A percentile compares a stretch with the other conserved stretches of the same genome.
phyloP scores from a whole-genome alignment of 2,888 invertebrate species.

The Cryptus armator region DNA sequence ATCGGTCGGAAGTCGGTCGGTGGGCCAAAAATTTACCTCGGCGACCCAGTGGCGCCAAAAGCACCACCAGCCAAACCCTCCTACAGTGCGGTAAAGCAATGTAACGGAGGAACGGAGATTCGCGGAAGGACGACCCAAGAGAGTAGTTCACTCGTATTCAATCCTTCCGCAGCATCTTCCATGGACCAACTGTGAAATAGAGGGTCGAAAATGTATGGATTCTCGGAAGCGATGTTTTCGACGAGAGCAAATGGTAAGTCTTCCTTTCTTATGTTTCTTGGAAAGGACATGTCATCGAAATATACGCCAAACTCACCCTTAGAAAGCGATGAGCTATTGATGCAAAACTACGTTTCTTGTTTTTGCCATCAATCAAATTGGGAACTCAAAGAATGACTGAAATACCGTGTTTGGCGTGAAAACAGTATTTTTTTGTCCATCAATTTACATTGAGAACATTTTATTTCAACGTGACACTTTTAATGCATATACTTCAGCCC shows the following conservation, averaged over 20 bases:
- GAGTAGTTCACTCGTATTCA: conserved; percentile 52
- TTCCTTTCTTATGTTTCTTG: background rate
- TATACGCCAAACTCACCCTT: background rate
- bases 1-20: conserved; percentile 69
- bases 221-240: conserved; percentile 18
- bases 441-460: too few relatives aligned
- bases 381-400: too few relatives aligned
- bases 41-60: conserved; percentile 65
- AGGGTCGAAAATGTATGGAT: conserved; percentile 24
- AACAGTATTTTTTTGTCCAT: too few relatives aligned
- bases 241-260: conserved; percentile 1
- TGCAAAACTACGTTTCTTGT: background rate
- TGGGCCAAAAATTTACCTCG: conserved; percentile 70
- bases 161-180: conserved; percentile 43
- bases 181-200: conserved; percentile 21
- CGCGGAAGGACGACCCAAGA: conserved; percentile 37
- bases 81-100: conserved; percentile 28
- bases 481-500: background rate
- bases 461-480: background rate
- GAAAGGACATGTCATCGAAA: background rate
- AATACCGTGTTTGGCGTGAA: too few relatives aligned
- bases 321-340: background rate
- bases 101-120: conserved; percentile 46
- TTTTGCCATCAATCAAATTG: background rate
- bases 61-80: conserved; percentile 41